Conservation (phyloP, 2,113 vertebrate genomes). For the Megaleporinus macrocephalus region DNA sequence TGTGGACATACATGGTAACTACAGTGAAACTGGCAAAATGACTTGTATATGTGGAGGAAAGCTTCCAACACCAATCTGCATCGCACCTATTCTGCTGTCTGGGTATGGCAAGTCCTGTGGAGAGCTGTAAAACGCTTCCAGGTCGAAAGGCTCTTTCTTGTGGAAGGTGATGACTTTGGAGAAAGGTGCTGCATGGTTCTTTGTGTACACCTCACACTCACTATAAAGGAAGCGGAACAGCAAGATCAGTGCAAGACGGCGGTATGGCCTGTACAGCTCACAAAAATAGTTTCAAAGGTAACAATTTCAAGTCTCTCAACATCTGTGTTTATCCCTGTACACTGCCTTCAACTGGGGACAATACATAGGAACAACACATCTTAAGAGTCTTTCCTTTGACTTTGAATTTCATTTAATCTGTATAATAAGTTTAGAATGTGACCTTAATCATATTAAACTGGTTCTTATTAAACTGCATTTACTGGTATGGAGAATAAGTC, state of each 20-base stretch:
- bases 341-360: too few relatives aligned
- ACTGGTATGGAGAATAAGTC: not conserved
- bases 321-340: too few relatives aligned
- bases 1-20: not conserved
- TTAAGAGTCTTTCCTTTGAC: too few relatives aligned
- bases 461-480: too few relatives aligned
- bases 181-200: constrained; percentile 93
- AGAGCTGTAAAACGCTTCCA: constrained; percentile 91
- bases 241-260: constrained; percentile 1
- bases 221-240: constrained; percentile 65
- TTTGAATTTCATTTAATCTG: not conserved
- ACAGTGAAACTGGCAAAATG: not conserved
- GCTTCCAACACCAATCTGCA: not conserved
- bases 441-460: too few relatives aligned
- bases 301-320: too few relatives aligned
- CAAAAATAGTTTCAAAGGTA: too few relatives aligned
- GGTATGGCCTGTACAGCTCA: not conserved
- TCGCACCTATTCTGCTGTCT: constrained; percentile 91
- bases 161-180: constrained; percentile 98
- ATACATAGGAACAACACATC: too few relatives aligned
- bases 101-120: constrained; percentile 92
- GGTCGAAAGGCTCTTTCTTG: constrained; percentile 94
- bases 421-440: too few relatives aligned
- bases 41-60: not conserved
- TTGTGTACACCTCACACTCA: constrained; percentile 94